Conservation (phyloP, 2,113 vertebrate species). For the Ovis aries region DNA sequence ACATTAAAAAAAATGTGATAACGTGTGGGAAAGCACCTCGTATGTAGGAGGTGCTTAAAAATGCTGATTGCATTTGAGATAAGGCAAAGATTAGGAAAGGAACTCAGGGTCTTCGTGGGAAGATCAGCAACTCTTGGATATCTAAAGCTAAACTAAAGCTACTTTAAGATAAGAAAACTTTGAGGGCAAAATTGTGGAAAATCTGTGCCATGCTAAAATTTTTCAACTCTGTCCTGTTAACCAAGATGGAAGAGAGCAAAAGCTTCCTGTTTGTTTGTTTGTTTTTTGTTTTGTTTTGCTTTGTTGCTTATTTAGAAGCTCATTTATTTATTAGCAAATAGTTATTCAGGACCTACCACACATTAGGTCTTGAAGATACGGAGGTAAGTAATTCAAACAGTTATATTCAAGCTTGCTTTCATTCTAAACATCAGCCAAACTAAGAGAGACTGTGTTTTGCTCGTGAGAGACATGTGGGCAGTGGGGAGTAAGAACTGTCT, state of each 20-base stretch:
- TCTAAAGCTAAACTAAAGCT: not conserved
- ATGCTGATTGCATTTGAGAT: not conserved
- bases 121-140: not conserved
- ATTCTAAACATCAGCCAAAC: not conserved
- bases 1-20: not conserved
- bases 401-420: not conserved
- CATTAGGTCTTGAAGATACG: not conserved
- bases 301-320: not conserved
- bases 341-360: not conserved
- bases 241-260: not conserved
- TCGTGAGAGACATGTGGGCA: not conserved
- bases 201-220: not conserved
- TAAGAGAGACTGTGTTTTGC: not conserved
- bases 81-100: not conserved
- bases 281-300: not conserved
- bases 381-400: not conserved
- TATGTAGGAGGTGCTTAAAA: not conserved
- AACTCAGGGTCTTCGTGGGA: not conserved
- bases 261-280: not conserved
- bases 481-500: not conserved
- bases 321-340: not conserved
- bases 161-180: not conserved
- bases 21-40: not conserved
- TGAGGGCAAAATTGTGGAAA: constrained; percentile 9
- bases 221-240: not conserved